Evolutionary conservation across 1,140 invertebrate genomes (phyloP).

Genomic region (Drosophila pachea): DNA sequence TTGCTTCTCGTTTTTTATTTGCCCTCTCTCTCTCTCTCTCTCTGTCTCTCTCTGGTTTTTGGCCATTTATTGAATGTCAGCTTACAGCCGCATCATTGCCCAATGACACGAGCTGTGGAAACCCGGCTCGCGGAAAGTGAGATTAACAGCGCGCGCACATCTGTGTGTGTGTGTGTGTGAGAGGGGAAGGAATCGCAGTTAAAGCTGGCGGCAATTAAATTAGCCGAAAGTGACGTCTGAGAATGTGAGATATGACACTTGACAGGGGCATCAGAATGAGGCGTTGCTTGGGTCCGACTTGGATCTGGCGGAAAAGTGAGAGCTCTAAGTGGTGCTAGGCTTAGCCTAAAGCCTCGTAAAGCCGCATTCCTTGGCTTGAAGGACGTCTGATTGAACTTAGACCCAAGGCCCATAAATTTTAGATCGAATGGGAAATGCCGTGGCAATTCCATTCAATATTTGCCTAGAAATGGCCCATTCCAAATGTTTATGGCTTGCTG

Average conservation of each 20-base stretch:
- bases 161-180: background rate
- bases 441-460: too few relatives aligned
- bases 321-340: background rate
- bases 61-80: constrained; percentile 27
- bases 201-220: background rate
- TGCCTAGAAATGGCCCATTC: too few relatives aligned
- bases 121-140: constrained; percentile 7
- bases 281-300: too few relatives aligned
- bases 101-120: constrained; percentile 28
- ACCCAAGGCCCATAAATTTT: too few relatives aligned
- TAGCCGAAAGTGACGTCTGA: constrained; percentile 6
- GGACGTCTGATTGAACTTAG: too few relatives aligned
- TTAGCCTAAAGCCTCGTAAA: background rate
- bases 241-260: constrained; percentile 1
- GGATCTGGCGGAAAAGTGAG: background rate
- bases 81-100: constrained; percentile 14
- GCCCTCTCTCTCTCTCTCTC: too few relatives aligned
- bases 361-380: too few relatives aligned
- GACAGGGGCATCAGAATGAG: constrained; percentile 20
- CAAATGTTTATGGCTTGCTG: too few relatives aligned
- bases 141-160: constrained; percentile 5
- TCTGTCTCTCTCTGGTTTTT: background rate
- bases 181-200: background rate
- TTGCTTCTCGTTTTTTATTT: background rate
- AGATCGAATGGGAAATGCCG: too few relatives aligned